phyloP scores from a whole-genome alignment of 2,113 vertebrate genomes.

The Albula goreensis region DNA sequence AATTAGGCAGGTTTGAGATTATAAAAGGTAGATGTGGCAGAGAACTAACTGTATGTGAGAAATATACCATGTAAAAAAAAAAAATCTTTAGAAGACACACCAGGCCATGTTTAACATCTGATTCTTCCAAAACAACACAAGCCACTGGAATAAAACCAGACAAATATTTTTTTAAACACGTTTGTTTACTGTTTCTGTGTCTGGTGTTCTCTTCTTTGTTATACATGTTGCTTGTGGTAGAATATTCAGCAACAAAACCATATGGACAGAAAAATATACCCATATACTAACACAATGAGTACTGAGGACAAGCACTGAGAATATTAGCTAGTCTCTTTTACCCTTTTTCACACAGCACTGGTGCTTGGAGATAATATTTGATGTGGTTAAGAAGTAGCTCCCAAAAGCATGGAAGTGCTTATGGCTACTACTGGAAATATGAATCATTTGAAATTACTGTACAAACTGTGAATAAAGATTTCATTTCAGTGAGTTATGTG shows the following conservation, averaged over 20 bases:
- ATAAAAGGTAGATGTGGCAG: conserved; percentile 49
- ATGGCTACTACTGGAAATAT: background rate
- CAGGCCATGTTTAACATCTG: conserved; percentile 28
- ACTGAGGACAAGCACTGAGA: background rate
- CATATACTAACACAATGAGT: background rate
- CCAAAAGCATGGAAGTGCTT: background rate
- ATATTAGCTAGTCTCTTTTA: background rate
- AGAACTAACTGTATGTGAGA: conserved; percentile 36
- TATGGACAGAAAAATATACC: conserved; percentile 17
- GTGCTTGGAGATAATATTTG: conserved; percentile 5
- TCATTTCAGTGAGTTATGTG: background rate
- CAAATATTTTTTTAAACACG: background rate
- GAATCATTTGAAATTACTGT: background rate
- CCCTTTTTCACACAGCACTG: background rate
- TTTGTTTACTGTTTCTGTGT: conserved; percentile 13
- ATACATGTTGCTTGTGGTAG: background rate
- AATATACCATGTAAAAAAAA: conserved; percentile 29
- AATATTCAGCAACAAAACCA: background rate
- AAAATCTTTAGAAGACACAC: background rate
- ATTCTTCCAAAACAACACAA: background rate
- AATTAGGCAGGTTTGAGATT: conserved; percentile 43
- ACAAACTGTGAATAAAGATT: conserved; percentile 22
- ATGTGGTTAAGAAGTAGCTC: background rate
- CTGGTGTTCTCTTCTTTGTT: conserved; percentile 3
- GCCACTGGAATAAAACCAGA: conserved; percentile 30